Evolutionary conservation across 2,888 invertebrate genomes (phyloP), one percentile per base, ranked within the genome.

Genomic region (Ecliptopera silaceata): DNA sequence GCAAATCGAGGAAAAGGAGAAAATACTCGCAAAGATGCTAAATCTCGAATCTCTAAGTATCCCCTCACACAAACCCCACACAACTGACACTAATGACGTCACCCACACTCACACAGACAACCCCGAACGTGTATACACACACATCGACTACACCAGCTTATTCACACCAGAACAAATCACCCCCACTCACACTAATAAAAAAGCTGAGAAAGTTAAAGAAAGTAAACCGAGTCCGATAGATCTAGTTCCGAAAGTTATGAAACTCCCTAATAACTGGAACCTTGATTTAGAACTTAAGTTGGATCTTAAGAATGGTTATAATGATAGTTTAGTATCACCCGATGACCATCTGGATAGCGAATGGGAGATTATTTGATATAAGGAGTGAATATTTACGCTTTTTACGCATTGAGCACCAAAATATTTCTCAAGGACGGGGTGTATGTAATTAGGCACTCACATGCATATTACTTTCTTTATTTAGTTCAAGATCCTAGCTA

Each of bases 1-100:
- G 65, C 94, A 96, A 64, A 94, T 96, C 36, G 94, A 94, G 75
- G 92, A 93, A 63, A 96, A 96, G 76, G 96, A 96, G 69, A 95
- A 94, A 76, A 92, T 94, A 15, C 80, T 95, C 11, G 95, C 95
- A 0, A 93, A 94, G 71, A 90, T 95, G 75, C 82, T 95, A 26
- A 93, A 94, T 74, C 88, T 95, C 41, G 94, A 94, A 49, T 91
- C 91, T 0, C 76, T 88, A 17, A 88, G 87, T 69, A 87, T 88
- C 54, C 67, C 66, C 57, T 57, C 54, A 1, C 55, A 60, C 10
- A 70, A 69, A 49, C 12, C 43, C 0, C 69, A 66, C 2, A 38
- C 36, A 3, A 44, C 58, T 26, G 48, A 47, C 15, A 6, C 11
- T 26, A 41, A 22, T 31, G 22, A 32, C 47, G 6, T 22, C 17